Percentiles rank a stretch among this genome's conserved stretches.
Evolutionary conservation across 2,888 invertebrate species (phyloP).

Genomic region (Euspilapteryx auroguttella): DNA sequence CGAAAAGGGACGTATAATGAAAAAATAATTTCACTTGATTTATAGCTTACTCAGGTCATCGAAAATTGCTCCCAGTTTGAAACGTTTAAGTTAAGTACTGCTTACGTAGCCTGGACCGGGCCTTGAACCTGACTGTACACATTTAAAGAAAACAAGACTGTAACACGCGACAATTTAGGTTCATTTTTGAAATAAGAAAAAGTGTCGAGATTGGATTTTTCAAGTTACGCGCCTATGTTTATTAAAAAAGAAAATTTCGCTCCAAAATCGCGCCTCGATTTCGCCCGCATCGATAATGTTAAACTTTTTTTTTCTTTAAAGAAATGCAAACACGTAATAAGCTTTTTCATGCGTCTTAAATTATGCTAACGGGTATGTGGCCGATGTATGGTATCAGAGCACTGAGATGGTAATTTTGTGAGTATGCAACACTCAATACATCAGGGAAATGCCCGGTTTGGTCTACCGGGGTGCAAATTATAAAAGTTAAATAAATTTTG

Average conservation of each 20-base stretch:
- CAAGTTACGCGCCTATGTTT: too few species aligned
- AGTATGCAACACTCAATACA: constrained; percentile 3
- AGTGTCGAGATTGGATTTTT: too few species aligned
- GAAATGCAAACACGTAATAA: constrained; percentile 4
- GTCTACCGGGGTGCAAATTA: neutral
- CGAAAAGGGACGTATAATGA: constrained; percentile 23
- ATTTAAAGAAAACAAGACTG: too few species aligned
- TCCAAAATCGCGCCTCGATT: too few species aligned
- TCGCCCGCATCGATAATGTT: neutral
- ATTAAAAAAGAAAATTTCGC: too few species aligned
- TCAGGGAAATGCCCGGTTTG: constrained; percentile 1
- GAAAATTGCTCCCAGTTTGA: constrained; percentile 52
- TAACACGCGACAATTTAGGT: too few species aligned
- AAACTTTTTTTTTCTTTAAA: constrained; percentile 2
- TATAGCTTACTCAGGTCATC: constrained; percentile 51
- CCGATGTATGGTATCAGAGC: constrained; percentile 3
- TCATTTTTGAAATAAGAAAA: too few species aligned
- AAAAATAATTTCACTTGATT: constrained; percentile 56
- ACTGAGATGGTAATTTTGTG: neutral
- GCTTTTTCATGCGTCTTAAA: too few species aligned
- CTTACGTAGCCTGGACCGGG: constrained; percentile 15
- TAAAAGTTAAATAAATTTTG: too few species aligned
- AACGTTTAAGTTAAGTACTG: constrained; percentile 54
- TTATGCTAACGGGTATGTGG: constrained; percentile 2
- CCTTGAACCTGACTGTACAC: too few species aligned